Percentiles rank a stretch among this genome's conserved stretches.
Conservation (phyloP, 2,888 invertebrate species). For the Neria commutata region DNA sequence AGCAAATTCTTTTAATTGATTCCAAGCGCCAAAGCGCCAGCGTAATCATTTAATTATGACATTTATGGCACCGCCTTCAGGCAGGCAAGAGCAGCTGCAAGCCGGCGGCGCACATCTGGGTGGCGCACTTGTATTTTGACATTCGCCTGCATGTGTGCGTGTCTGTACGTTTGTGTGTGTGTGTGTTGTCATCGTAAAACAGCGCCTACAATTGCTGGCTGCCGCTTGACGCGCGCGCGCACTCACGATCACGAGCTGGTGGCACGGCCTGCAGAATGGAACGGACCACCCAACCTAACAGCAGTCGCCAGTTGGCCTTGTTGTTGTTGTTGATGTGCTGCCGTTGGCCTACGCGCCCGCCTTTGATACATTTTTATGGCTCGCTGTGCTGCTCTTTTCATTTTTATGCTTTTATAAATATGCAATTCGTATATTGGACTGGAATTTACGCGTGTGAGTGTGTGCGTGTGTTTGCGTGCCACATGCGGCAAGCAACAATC, state of each 20-base stretch:
- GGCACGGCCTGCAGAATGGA: too few species aligned
- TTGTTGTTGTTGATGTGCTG: not conserved
- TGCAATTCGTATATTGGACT: constrained; percentile 5
- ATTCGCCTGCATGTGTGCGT: not conserved
- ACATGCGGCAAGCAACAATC: constrained; percentile 3
- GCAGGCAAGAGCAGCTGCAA: not conserved
- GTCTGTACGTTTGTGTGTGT: not conserved
- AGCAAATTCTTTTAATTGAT: too few species aligned
- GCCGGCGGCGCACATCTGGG: not conserved
- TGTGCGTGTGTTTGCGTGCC: constrained; percentile 8
- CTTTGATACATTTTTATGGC: constrained; percentile 48
- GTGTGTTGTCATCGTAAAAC: not conserved
- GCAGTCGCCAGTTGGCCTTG: not conserved
- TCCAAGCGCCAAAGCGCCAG: too few species aligned
- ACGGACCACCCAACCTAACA: constrained; percentile 1
- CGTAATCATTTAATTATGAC: not conserved
- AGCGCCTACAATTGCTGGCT: not conserved
- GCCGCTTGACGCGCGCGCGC: not conserved
- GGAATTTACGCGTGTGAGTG: constrained; percentile 27
- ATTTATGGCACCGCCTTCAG: not conserved
- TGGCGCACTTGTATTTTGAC: constrained; percentile 4
- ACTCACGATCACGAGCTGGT: not conserved
- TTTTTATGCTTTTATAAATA: constrained; percentile 49
- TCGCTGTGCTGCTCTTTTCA: constrained; percentile 35
- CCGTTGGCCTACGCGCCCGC: constrained; percentile 30